Evolutionary conservation across 2,888 invertebrate species (phyloP), one percentile per base, ranked within the genome.

Genomic region (Pinctada fucata): DNA sequence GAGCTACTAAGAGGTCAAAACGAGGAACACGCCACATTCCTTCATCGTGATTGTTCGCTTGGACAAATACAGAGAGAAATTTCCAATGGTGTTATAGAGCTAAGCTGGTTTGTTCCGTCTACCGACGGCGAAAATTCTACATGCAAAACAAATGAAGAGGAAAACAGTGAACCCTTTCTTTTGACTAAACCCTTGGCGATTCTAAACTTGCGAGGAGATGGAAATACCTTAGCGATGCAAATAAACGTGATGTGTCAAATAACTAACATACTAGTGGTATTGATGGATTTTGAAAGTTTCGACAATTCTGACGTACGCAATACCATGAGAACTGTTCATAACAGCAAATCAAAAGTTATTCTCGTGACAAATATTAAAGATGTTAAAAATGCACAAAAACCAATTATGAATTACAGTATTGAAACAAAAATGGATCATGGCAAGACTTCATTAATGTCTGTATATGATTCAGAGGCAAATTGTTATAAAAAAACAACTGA

Each of bases 21-120:
- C 48, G 48, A 49, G n/a, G 69, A 69, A 2, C 69, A 69, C 69
- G 47, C 6, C 48, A 69, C 69, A 6, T 69, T 69, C 3, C 48
- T 47, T n/a, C 69, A 69, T 48, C 45, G 47, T 47, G 69, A 69
- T n/a, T 69, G 69, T 49, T 8, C 47, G 48, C 45, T 69, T 3
- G 69, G 48, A 4, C 13, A 49, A 4, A 47, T 10, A 4, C 2
- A 1, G 48, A 45, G 69, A 69, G 5, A 8, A 69, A 45, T 69
- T 69, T 48, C 69, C 3, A 4, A 5, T 48, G 69, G 69, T n/a
- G 13, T 45, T 10, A 69, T 69, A 48, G 13, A 69, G 3, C 6
- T 52, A 52, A 8, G 5, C 5, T 52, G 58, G 58, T 52, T 10
- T 52, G 10, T 52, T 8, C 58, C 58, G 10, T 10, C 58, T 8